Evolutionary conservation across 2,113 vertebrate genomes (phyloP).

Genomic region (Dasyornis broadbenti): DNA sequence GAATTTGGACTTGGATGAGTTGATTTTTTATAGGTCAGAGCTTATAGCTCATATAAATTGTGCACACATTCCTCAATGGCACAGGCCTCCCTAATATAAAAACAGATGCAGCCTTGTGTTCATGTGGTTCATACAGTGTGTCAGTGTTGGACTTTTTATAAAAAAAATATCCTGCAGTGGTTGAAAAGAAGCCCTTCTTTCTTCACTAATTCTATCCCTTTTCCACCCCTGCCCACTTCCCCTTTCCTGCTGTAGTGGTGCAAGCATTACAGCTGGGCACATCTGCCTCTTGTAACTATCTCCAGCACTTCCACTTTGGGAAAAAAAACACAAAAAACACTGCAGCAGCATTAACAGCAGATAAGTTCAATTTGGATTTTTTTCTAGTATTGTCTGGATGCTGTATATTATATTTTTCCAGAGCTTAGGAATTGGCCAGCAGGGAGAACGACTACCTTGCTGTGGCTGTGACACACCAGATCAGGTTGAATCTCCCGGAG

Average conservation of each 20-base stretch:
- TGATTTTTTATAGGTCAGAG: conserved; percentile 16
- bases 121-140: not conserved
- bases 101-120: conserved; percentile 27
- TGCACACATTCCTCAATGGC: conserved; percentile 17
- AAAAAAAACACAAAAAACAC: not conserved
- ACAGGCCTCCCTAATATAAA: conserved; percentile 3
- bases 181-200: not conserved
- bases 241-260: not conserved
- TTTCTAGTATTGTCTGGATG: not conserved
- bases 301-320: not conserved
- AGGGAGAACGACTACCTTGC: not conserved
- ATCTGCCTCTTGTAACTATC: not conserved
- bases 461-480: not conserved
- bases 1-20: conserved; percentile 47
- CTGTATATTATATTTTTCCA: not conserved
- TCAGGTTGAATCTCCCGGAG: not conserved
- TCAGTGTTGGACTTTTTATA: not conserved
- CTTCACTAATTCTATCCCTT: not conserved
- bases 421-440: not conserved
- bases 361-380: not conserved
- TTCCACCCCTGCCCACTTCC: not conserved
- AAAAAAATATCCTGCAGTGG: not conserved
- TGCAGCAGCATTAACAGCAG: not conserved
- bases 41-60: conserved; percentile 39
- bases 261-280: not conserved